Evolutionary conservation across 2,797 vertebrate species (phyloP).

Genomic region (Esox masquinongy): DNA sequence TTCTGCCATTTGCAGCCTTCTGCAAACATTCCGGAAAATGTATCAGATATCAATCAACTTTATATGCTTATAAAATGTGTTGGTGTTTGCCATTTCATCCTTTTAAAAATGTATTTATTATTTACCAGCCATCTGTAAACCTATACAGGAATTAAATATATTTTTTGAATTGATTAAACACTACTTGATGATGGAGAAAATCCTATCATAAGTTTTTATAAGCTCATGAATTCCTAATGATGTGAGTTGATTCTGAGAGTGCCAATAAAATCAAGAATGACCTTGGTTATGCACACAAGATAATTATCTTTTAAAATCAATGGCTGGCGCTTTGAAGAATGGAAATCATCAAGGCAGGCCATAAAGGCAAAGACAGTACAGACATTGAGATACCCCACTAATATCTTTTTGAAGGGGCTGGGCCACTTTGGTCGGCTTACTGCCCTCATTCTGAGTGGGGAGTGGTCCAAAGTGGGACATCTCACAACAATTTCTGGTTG

Average conservation of each 20-base stretch:
- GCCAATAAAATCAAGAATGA: constrained; percentile 63
- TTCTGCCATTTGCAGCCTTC: not conserved
- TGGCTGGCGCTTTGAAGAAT: constrained; percentile 59
- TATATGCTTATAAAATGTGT: constrained; percentile 23
- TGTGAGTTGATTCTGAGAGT: constrained; percentile 43
- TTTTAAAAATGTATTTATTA: constrained; percentile 46
- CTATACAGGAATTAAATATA: constrained; percentile 20
- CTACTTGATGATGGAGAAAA: constrained; percentile 44
- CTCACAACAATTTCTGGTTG: no score
- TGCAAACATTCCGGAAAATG: constrained; percentile 6
- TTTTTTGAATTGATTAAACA: constrained; percentile 37
- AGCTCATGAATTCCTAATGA: constrained; percentile 70
- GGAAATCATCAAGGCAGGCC: constrained; percentile 50
- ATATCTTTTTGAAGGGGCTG: no score
- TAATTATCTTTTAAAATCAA: constrained; percentile 70
- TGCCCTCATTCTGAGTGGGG: no score
- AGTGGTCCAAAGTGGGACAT: no score
- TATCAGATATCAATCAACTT: constrained; percentile 18
- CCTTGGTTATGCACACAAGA: constrained; percentile 60
- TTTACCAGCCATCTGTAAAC: constrained; percentile 37
- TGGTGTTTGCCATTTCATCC: constrained; percentile 27
- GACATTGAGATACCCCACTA: no score
- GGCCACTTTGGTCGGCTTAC: no score
- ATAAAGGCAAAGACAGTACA: constrained; percentile 1
- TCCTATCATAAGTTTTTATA: constrained; percentile 53